Conservation (phyloP, 2,113 vertebrate species). For the Python bivittatus region DNA sequence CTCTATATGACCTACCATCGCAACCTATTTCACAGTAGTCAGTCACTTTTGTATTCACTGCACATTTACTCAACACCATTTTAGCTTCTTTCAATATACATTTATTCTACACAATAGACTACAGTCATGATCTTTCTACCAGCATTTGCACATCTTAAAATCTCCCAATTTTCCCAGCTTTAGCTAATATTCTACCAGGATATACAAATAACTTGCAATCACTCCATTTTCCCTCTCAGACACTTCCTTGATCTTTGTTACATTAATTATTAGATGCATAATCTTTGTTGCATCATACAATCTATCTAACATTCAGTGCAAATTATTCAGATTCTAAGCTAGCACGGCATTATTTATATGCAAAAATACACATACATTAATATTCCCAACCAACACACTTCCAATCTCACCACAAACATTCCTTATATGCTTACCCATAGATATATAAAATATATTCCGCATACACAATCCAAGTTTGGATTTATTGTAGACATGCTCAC, state of each 20-base stretch:
- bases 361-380: background rate
- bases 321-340: background rate
- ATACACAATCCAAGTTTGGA: background rate
- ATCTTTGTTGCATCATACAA: background rate
- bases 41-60: background rate
- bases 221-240: background rate
- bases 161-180: background rate
- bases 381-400: background rate
- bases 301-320: background rate
- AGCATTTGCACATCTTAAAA: background rate
- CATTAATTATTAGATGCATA: background rate
- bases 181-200: background rate
- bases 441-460: background rate
- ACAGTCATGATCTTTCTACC: background rate
- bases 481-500: background rate
- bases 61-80: too few relatives aligned
- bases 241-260: background rate
- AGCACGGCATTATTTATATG: background rate
- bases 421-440: background rate
- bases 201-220: background rate
- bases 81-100: too few relatives aligned
- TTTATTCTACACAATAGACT: background rate
- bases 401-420: background rate
- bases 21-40: background rate
- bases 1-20: background rate